These are phyloP conservation scores for Enchytraeus crypticus DNA, from an alignment of 2,888 invertebrate species.

Conservation along the genomic window DNA sequence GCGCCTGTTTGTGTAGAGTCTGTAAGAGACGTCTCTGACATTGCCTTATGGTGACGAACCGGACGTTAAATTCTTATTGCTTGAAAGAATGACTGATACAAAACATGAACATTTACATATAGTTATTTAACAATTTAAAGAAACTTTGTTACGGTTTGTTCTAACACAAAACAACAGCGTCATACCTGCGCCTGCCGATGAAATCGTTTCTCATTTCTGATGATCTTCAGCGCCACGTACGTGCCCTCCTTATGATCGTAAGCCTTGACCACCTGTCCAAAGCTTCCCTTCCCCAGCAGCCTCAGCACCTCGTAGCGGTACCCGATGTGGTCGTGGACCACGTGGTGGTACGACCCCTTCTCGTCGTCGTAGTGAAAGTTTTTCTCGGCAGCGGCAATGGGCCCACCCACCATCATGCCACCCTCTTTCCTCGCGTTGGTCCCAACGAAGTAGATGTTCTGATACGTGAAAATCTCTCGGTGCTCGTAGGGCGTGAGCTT, in stretches of 20 bases:
- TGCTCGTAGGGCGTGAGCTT: constrained; percentile 93
- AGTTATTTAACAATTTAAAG: too few species aligned
- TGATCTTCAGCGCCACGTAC: constrained; percentile 94
- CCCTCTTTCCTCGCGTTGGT: constrained; percentile 77
- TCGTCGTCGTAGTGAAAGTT: constrained; percentile 56
- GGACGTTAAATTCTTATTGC: too few species aligned
- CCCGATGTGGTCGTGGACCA: constrained; percentile 93
- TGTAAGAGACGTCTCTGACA: too few species aligned
- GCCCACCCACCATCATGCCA: too few species aligned
- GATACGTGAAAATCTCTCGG: constrained; percentile 88
- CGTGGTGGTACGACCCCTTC: constrained; percentile 85
- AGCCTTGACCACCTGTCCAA: constrained; percentile 96
- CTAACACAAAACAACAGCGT: too few species aligned
- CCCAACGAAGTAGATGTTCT: constrained; percentile 76
- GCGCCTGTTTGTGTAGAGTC: too few species aligned
- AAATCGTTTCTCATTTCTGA: constrained; percentile 83
- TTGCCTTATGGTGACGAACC: too few species aligned
- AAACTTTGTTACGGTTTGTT: too few species aligned
- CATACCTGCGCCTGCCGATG: constrained; percentile 96
- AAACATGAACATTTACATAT: too few species aligned
- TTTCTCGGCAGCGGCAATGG: constrained; percentile 52
- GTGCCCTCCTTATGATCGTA: constrained; percentile 94
- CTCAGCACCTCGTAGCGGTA: constrained; percentile 73
- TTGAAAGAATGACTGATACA: too few species aligned
- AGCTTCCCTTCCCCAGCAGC: constrained; percentile 95